Evolutionary conservation across 2,888 invertebrate genomes (phyloP).

Genomic region (Tetheella fluctuosa): DNA sequence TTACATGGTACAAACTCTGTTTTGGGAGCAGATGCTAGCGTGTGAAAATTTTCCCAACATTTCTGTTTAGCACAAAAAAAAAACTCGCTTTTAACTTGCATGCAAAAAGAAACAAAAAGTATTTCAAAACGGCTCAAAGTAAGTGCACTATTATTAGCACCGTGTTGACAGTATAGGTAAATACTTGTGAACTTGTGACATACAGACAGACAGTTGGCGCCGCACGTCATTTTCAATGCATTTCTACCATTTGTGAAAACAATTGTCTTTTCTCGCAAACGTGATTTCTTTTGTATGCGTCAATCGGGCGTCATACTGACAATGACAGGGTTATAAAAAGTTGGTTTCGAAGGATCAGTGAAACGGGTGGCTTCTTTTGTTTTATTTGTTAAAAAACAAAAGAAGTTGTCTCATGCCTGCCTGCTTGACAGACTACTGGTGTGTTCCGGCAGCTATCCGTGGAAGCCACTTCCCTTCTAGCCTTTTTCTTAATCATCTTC

Average conservation of each 20-base stretch:
- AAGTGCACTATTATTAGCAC: background rate
- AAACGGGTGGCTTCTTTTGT: background rate
- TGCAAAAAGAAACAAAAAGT: slow-evolving; percentile 2
- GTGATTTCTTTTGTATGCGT: slow-evolving; percentile 7
- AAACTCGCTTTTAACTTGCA: background rate
- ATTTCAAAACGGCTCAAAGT: background rate
- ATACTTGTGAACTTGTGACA: slow-evolving; percentile 6
- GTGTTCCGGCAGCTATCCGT: too few relatives aligned
- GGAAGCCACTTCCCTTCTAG: too few relatives aligned
- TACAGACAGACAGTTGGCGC: background rate
- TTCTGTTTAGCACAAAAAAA: background rate
- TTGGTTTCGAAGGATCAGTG: background rate
- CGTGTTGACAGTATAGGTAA: slow-evolving; percentile 2
- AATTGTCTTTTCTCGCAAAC: slow-evolving; percentile 9
- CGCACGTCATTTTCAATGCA: background rate
- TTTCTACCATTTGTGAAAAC: slow-evolving; percentile 9
- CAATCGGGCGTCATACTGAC: background rate
- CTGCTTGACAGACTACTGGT: too few relatives aligned
- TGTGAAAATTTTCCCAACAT: too few relatives aligned
- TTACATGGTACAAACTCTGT: too few relatives aligned
- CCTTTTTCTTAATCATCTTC: too few relatives aligned
- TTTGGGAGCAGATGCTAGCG: too few relatives aligned
- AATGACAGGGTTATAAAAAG: slow-evolving; percentile 1
- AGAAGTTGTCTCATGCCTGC: too few relatives aligned
- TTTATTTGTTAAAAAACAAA: background rate